These are phyloP conservation scores for Meghimatium bilineatum DNA, from an alignment of 2,888 invertebrate genomes.

Conservation along the genomic window DNA sequence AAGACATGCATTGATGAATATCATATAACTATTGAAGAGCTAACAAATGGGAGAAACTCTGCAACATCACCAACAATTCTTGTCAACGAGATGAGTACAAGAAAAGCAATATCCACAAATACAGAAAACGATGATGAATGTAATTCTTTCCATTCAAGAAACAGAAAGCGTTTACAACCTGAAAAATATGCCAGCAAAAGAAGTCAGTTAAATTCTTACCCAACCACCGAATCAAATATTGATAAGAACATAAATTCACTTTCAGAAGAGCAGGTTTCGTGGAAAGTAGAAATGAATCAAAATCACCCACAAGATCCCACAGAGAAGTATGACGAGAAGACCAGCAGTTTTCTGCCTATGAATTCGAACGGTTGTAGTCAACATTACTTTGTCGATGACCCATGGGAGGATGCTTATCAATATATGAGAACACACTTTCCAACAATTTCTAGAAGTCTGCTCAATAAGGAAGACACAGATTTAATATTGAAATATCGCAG, in stretches of 20 bases:
- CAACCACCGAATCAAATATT: no score
- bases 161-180: background rate
- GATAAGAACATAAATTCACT: background rate
- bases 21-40: background rate
- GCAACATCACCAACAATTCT: background rate
- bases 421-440: constrained; percentile 7
- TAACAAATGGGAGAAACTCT: background rate
- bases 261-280: no score
- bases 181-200: background rate
- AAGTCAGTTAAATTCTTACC: background rate
- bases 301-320: background rate
- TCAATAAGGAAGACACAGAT: no score
- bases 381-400: background rate
- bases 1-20: background rate
- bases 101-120: background rate
- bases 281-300: background rate
- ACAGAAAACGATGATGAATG: background rate
- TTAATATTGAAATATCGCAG: no score
- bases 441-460: background rate
- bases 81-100: background rate
- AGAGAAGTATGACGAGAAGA: background rate
- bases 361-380: background rate
- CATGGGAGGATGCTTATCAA: constrained; percentile 19
- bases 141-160: background rate
- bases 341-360: no score